A percentile compares a stretch with the other conserved stretches of the same genome.
phyloP scores from a whole-genome alignment of 2,888 invertebrate species.

The Polymixis flavicincta region DNA sequence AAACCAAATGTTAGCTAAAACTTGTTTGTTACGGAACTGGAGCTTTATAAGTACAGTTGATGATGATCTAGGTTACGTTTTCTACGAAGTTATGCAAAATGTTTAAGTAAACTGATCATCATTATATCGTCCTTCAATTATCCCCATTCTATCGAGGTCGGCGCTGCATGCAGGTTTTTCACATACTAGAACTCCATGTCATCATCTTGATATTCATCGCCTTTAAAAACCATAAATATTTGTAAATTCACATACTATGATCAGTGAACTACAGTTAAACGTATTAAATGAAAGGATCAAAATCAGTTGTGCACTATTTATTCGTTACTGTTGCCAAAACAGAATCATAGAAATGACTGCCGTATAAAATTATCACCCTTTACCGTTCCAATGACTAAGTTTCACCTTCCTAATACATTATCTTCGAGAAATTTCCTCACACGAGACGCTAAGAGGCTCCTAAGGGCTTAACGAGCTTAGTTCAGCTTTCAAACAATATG shows the following conservation, averaged over 20 bases:
- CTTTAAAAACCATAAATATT: no score
- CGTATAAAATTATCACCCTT: neutral
- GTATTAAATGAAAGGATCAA: no score
- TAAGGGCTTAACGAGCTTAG: slow-evolving; percentile 39
- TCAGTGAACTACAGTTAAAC: no score
- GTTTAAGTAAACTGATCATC: neutral
- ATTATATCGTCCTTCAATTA: neutral
- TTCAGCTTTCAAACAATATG: slow-evolving; percentile 32
- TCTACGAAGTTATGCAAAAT: neutral
- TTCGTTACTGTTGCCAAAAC: neutral
- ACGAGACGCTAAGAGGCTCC: slow-evolving; percentile 16
- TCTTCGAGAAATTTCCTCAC: slow-evolving; percentile 15
- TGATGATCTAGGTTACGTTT: neutral
- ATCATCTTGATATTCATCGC: no score
- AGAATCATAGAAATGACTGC: neutral
- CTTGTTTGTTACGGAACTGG: neutral
- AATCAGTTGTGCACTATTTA: no score
- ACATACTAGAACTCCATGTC: no score
- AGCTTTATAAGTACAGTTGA: neutral
- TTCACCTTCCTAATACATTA: slow-evolving; percentile 24
- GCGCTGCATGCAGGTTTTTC: neutral
- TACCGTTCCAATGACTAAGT: neutral
- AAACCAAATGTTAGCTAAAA: neutral
- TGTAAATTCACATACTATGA: no score
- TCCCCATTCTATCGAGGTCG: neutral